Conservation (phyloP, 2,888 invertebrate species). For the Acheta domesticus region DNA sequence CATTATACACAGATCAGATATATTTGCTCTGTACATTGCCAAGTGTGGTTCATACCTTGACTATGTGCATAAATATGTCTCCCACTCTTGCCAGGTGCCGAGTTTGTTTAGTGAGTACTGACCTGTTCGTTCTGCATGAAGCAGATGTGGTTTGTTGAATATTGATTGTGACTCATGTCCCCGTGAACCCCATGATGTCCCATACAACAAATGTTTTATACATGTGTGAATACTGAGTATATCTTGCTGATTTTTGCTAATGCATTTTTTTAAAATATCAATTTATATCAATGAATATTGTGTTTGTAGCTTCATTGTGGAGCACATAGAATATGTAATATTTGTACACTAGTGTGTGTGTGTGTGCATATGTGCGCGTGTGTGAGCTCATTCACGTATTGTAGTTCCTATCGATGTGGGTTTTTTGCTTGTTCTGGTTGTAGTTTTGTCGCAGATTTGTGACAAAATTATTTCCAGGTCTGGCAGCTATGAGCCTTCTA, state of each 20-base stretch:
- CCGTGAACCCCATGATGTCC: not conserved
- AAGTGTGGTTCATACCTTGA: not conserved
- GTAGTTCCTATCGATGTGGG: constrained; percentile 19
- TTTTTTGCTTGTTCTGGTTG: not conserved
- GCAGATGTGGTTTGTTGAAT: constrained; percentile 10
- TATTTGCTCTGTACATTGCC: not conserved
- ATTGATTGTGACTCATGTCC: not conserved
- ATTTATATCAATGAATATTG: constrained; percentile 18
- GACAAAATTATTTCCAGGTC: not conserved
- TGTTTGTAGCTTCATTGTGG: constrained; percentile 18
- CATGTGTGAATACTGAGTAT: constrained; percentile 4
- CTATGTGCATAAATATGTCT: not conserved
- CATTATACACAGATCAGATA: not conserved
- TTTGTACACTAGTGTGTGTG: not conserved
- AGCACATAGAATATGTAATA: not conserved
- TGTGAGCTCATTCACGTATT: constrained; percentile 20
- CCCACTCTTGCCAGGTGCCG: not conserved
- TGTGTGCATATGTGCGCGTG: not conserved
- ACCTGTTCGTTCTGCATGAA: not conserved
- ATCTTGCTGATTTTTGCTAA: constrained; percentile 18
- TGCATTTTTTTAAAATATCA: not conserved
- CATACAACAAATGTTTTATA: not conserved
- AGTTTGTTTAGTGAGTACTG: not conserved
- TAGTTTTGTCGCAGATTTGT: not conserved
- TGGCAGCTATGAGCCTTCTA: constrained; percentile 18